These are phyloP conservation scores for Selenia dentaria DNA, from an alignment of 2,888 invertebrate species.

Conservation along the genomic window DNA sequence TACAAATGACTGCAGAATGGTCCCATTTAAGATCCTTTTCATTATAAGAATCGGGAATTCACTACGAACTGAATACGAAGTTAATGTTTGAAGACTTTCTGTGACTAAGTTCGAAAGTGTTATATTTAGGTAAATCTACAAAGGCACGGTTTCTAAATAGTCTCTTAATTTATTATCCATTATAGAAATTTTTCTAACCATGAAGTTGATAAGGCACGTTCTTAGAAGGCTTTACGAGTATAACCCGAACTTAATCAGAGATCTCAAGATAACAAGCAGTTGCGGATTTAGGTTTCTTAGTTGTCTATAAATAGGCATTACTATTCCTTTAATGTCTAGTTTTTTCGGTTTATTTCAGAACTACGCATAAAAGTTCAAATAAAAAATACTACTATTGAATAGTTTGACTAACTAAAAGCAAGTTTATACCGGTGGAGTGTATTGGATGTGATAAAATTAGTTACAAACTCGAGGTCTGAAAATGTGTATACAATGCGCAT, in stretches of 20 bases:
- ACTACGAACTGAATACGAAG: not conserved
- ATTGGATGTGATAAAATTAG: too few relatives aligned
- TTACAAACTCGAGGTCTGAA: too few relatives aligned
- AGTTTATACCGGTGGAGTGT: too few relatives aligned
- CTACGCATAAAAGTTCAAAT: too few relatives aligned
- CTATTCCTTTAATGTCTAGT: constrained; percentile 17
- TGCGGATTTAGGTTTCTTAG: constrained; percentile 20
- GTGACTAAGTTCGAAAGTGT: constrained; percentile 2
- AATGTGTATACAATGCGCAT: too few relatives aligned
- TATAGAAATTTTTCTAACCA: constrained; percentile 65
- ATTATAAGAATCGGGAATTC: not conserved
- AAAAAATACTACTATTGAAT: too few relatives aligned
- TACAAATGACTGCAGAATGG: constrained; percentile 17
- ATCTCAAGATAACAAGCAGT: constrained; percentile 37
- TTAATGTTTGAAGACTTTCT: not conserved
- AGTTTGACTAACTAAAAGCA: too few relatives aligned
- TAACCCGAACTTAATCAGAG: constrained; percentile 44
- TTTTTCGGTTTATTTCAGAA: too few relatives aligned
- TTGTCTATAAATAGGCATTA: constrained; percentile 21
- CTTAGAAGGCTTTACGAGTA: constrained; percentile 53
- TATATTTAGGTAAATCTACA: constrained; percentile 30
- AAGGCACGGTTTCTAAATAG: constrained; percentile 56
- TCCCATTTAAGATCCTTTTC: constrained; percentile 3
- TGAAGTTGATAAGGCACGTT: constrained; percentile 67
- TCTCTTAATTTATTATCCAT: constrained; percentile 68